Percentiles rank a stretch among this genome's conserved stretches.
These are phyloP conservation scores for Trididemnum clinides DNA, from an alignment of 23 tunicate species.

Conservation along the genomic window DNA sequence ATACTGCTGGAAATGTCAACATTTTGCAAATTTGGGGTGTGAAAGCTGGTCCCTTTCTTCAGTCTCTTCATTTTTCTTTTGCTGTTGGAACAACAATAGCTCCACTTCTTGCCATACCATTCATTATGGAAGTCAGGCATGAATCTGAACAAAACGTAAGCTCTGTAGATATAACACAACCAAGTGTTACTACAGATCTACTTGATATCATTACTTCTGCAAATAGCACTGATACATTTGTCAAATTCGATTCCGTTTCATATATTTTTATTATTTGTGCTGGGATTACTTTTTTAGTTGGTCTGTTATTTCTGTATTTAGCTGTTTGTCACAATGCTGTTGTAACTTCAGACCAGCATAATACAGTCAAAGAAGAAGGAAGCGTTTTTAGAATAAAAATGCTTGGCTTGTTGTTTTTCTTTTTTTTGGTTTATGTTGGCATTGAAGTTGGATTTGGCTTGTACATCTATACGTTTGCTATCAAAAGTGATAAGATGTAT, in stretches of 20 bases:
- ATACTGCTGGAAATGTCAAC: conserved; percentile 82
- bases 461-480: conserved; percentile 70
- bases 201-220: not conserved
- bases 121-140: conserved; percentile 42
- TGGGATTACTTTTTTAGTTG: conserved; percentile 14
- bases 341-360: conserved; percentile 36
- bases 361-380: conserved; percentile 71
- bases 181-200: not conserved
- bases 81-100: conserved; percentile 76
- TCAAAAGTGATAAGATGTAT: conserved; percentile 41
- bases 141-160: not conserved
- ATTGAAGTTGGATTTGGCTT: conserved; percentile 74
- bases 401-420: conserved; percentile 47
- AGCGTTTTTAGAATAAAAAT: conserved; percentile 38
- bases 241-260: conserved; percentile 16
- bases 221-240: not conserved
- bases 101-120: conserved; percentile 75
- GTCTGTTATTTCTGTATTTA: conserved; percentile 47
- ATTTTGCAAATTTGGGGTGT: conserved; percentile 74
- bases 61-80: conserved; percentile 72
- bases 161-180: not conserved
- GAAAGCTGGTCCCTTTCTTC: conserved; percentile 75
- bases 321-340: not conserved
- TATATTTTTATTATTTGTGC: conserved; percentile 59
- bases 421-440: conserved; percentile 74